Base-by-base conservation (phyloP, 2,113 vertebrate genomes). In the Chaenocephalus aceratus region DNA sequence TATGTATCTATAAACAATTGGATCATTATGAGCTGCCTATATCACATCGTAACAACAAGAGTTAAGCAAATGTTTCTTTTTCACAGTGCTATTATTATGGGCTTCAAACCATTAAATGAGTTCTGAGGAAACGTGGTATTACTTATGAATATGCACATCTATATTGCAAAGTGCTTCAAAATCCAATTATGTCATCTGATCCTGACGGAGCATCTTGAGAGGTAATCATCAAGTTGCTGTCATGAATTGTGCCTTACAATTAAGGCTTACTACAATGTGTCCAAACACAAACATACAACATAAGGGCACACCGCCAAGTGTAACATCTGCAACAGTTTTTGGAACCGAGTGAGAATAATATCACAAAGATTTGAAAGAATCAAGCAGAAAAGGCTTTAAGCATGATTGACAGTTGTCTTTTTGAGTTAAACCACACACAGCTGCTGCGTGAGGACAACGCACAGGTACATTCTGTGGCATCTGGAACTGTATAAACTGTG, bases 321-420 rank as follows among this genome's bases (percentile, higher is more conserved):
- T n/a, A 1, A 8, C 11, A 53, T 48, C 18, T 11, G 23, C 4
- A 41, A 34, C 4, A 14, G 26, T 0, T 16, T 26, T 23, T 46
- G 36, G 12, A 64, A 49, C 14, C 46, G 4, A 45, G 16, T 21
- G 48, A 48, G 30, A 51, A 21, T 6, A 23, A 23, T 11, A 48
- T 3, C 15, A 53, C n/a, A 1, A 53, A 34, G 41, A 36, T 11
- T 53, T 46, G 44, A 6, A 62, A 21, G 58, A 21, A 54, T 56
- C 13, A 10, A 46, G 45, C 75, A 12, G 49, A 65, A 12, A 41
- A 52, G 10, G 5, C 65, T 49, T 65, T 45, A 30, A 70, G 49
- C 8, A 10, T 63, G 75, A 86, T 8, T 53, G 75, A 18, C 69
- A 79, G 61, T 15, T 77, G 61, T 72, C 72, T 79, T 58, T 90